These are phyloP conservation scores for Parasteatoda tepidariorum DNA, from an alignment of 1,140 invertebrate species.

Conservation along the genomic window DNA sequence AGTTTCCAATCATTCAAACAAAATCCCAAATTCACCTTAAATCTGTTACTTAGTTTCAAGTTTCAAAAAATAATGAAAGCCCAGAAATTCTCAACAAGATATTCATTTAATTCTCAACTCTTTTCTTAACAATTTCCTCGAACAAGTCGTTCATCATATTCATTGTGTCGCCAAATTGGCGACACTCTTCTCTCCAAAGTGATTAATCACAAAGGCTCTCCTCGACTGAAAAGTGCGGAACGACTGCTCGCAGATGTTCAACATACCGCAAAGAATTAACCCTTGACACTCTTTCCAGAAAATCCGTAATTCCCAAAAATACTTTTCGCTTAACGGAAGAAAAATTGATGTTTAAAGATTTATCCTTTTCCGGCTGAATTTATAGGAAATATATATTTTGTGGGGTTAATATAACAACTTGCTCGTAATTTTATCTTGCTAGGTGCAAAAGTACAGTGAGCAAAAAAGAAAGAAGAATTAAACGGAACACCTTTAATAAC, in stretches of 20 bases:
- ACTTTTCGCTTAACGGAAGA: slow-evolving; percentile 26
- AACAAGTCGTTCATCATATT: slow-evolving; percentile 46
- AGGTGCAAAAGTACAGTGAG: not conserved
- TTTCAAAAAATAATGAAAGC: too few relatives aligned
- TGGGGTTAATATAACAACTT: too few relatives aligned
- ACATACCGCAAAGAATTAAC: slow-evolving; percentile 23
- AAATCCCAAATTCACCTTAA: too few relatives aligned
- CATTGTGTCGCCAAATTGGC: slow-evolving; percentile 52
- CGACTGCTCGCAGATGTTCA: slow-evolving; percentile 18
- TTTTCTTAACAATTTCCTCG: slow-evolving; percentile 2
- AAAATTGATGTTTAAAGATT: slow-evolving; percentile 32
- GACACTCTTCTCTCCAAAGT: slow-evolving; percentile 46
- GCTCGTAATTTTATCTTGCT: not conserved
- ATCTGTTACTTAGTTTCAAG: too few relatives aligned
- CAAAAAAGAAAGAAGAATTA: not conserved
- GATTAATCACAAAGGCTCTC: slow-evolving; percentile 27
- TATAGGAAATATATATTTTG: too few relatives aligned
- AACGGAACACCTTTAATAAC: too few relatives aligned
- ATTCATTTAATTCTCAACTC: slow-evolving; percentile 32
- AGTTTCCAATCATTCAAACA: too few relatives aligned
- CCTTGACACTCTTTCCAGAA: slow-evolving; percentile 1
- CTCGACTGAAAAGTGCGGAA: slow-evolving; percentile 26
- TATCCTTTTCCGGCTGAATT: not conserved
- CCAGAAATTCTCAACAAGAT: too few relatives aligned
- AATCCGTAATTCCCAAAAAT: slow-evolving; percentile 37